Conservation (phyloP, 2,888 invertebrate genomes). For the Apocheima hispidaria region DNA sequence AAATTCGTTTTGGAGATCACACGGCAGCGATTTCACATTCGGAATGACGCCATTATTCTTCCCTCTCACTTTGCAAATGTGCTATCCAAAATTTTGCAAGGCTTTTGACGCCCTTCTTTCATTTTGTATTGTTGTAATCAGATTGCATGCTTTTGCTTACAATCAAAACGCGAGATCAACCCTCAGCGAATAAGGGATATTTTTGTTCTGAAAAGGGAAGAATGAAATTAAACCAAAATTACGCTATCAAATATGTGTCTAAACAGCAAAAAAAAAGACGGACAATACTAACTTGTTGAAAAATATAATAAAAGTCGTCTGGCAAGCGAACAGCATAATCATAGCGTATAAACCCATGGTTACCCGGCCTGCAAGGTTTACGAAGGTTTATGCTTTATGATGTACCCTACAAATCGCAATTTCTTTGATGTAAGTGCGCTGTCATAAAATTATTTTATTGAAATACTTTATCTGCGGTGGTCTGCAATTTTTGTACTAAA, state of each 20-base stretch:
- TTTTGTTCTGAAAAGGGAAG: not conserved
- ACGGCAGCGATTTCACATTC: constrained; percentile 50
- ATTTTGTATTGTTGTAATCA: constrained; percentile 16
- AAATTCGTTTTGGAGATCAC: constrained; percentile 45
- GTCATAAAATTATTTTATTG: constrained; percentile 39
- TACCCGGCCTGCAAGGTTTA: constrained; percentile 36
- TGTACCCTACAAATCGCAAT: constrained; percentile 43
- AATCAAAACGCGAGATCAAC: constrained; percentile 8
- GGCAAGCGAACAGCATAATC: constrained; percentile 35
- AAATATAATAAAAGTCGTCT: constrained; percentile 31
- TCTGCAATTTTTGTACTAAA: constrained; percentile 32
- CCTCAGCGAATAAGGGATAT: not conserved
- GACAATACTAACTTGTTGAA: constrained; percentile 1
- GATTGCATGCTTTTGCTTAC: constrained; percentile 1
- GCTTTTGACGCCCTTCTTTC: constrained; percentile 15
- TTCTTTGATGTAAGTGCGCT: constrained; percentile 30
- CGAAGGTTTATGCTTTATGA: constrained; percentile 43
- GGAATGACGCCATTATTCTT: constrained; percentile 53
- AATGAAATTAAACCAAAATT: not conserved
- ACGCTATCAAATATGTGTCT: too few relatives aligned
- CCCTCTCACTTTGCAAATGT: constrained; percentile 46
- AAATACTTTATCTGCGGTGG: constrained; percentile 44
- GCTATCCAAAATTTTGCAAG: constrained; percentile 16
- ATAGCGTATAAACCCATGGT: constrained; percentile 39
- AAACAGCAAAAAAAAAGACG: not conserved